Base-by-base conservation (phyloP, 2,888 invertebrate genomes). In the Andrena hattorfiana region DNA sequence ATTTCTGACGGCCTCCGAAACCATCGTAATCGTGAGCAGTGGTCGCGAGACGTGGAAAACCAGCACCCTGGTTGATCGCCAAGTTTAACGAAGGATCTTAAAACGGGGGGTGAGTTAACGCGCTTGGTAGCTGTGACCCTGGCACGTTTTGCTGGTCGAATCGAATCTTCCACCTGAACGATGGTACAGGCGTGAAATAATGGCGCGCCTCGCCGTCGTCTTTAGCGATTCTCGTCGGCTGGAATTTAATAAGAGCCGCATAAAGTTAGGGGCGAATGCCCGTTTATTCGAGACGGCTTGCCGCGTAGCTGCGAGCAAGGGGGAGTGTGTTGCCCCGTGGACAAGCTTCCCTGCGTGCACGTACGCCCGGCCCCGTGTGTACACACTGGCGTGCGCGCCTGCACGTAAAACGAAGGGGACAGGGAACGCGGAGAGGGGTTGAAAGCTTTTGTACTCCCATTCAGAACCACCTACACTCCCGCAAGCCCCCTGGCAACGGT, bases 221-320 rank as follows among this genome's bases (percentile, higher is more conserved):
- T 79, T 88, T 89, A 88, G 86, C 89, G 88, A 89, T 89, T 85
- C 87, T 88, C 87, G 85, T 87, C 83, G 81, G 81, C 72, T 84
- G 90, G 91, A 90, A 91, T 90, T 91, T 91, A 92, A 92, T 92
- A 92, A 90, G 90, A 89, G 86, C 88, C 83, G 86, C 90, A 85
- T 90, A 89, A 90, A 90, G 87, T 87, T 89, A 85, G 81, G 42
- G 77, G 85, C 72, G 85, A 81, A 85, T 85, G 85, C 79, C 85
- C 85, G 90, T 85, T 89, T 88, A 87, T 89, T 89, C 87, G 85
- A 87, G 83, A 83, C 74, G 78, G 80, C 81, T 84, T 81, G 60
- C 76, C 77, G 63, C 64, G 59, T 77, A 69, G 76, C 75, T 79
- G 77, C 64, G 78, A 62, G 66, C 56, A 42, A n/a, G 28, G 2